phyloP scores from a whole-genome alignment of 2,113 vertebrate species.

The Ellobius talpinus region DNA sequence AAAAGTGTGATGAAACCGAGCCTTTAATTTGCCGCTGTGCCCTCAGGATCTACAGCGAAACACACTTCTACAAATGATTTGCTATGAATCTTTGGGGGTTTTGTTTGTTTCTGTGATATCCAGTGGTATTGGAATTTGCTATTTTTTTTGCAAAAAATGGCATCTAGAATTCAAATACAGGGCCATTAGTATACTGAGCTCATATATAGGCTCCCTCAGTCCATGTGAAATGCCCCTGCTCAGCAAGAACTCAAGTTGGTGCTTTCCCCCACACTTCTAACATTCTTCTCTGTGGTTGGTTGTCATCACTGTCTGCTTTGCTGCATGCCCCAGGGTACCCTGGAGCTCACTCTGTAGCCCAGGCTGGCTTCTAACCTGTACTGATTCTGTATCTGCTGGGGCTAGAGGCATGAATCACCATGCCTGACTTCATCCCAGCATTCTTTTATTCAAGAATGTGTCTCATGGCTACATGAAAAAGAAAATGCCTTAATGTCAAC shows the following conservation, averaged over 20 bases:
- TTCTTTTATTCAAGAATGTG: not conserved
- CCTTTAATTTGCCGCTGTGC: not conserved
- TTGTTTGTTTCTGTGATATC: not conserved
- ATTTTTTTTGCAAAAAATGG: not conserved
- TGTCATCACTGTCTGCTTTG: not conserved
- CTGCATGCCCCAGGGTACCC: not conserved
- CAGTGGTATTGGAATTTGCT: slow-evolving; percentile 18
- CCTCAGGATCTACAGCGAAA: not conserved
- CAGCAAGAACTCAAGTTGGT: not conserved
- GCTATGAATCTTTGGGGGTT: not conserved
- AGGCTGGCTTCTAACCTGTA: not conserved
- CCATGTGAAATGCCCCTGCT: not conserved
- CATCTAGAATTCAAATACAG: slow-evolving; percentile 37
- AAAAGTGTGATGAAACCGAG: slow-evolving; percentile 37
- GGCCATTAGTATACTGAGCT: not conserved
- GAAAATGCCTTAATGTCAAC: not conserved
- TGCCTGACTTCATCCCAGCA: too few species aligned
- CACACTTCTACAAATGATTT: not conserved
- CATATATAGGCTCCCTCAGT: not conserved
- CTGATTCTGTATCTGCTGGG: not conserved
- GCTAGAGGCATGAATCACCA: not conserved
- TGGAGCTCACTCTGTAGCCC: not conserved
- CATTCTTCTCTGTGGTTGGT: not conserved
- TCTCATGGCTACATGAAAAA: slow-evolving; percentile 19
- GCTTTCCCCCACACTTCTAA: not conserved